Base-by-base conservation (phyloP, 2,888 invertebrate genomes). In the Scotopteryx bipunctaria region DNA sequence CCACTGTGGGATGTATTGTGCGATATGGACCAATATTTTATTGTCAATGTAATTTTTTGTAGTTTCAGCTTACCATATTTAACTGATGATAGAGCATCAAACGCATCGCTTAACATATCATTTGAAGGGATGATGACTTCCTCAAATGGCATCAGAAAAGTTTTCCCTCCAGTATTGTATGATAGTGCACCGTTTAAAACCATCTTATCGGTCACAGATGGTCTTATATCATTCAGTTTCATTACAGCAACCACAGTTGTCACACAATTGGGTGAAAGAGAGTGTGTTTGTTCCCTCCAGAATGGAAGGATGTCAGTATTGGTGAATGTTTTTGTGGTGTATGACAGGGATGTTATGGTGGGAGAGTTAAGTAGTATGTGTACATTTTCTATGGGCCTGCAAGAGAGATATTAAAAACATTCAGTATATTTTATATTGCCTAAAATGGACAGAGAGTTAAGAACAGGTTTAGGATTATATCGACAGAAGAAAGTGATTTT, bases 291-390 rank as follows among this genome's bases (percentile, higher is more conserved):
- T 4, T 45, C 67, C 76, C 57, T 64, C 82, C 83, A 86, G 61
- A 65, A 75, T 8, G 82, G 82, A 21, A 71, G 14, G 15, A n/a
- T 21, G 1, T 55, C 14, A 0, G 44, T 62, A 41, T 62, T 65
- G 29, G 73, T 61, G 63, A 69, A 87, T n/a, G 86, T 16, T 56
- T 81, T 84, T 40, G 86, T 83, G 6, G 62, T 69, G 54, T 87
- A 85, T 13, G 69, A 61, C 14, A 83, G 51, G 25, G 83, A 75
- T n/a, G 53, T 16, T 45, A 48, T 48, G 1, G 53, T 57, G 3
- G 55, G 56, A 9, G 47, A 43, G 1, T 40, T 37, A 1, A 53
- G 51, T 29, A 47, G 67, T 63, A 55, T 86, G 78, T 6, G 66
- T 0, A 87, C 61, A 41, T 84, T 67, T 56, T 83, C 71, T 25